phyloP scores from a whole-genome alignment of 2,888 invertebrate species.

The Cephonodes hylas region DNA sequence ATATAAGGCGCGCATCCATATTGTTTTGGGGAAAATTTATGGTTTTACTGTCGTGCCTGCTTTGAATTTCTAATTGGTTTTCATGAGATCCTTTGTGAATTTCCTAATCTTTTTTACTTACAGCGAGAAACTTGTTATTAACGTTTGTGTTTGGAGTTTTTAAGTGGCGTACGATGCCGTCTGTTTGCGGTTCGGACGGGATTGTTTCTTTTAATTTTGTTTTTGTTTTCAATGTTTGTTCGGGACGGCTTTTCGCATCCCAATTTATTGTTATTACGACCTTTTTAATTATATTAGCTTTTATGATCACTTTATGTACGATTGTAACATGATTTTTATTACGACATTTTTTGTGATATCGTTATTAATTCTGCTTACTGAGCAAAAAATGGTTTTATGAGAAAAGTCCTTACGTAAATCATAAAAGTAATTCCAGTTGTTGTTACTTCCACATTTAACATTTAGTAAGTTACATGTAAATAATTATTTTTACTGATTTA shows the following conservation, averaged over 20 bases:
- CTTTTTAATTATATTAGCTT: neutral
- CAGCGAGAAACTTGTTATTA: constrained; percentile 34
- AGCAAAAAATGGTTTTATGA: no score
- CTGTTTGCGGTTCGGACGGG: constrained; percentile 18
- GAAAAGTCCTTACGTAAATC: no score
- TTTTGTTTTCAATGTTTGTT: constrained; percentile 25
- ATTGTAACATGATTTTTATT: neutral
- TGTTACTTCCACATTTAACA: no score
- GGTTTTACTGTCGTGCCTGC: constrained; percentile 43
- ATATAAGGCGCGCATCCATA: constrained; percentile 26
- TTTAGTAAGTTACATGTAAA: no score
- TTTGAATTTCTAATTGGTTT: constrained; percentile 59
- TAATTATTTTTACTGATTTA: no score
- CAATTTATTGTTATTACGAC: neutral
- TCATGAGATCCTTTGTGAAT: constrained; percentile 44
- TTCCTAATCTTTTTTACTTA: constrained; percentile 36
- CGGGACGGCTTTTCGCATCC: constrained; percentile 10
- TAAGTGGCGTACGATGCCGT: constrained; percentile 35
- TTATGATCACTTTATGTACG: neutral
- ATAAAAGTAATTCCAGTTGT: no score
- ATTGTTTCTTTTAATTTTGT: constrained; percentile 20
- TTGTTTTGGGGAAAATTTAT: constrained; percentile 60
- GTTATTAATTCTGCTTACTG: neutral
- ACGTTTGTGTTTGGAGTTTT: constrained; percentile 27
- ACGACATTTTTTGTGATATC: neutral